Base-by-base conservation (phyloP, 2,888 invertebrate species). In the Chirona hameri region DNA sequence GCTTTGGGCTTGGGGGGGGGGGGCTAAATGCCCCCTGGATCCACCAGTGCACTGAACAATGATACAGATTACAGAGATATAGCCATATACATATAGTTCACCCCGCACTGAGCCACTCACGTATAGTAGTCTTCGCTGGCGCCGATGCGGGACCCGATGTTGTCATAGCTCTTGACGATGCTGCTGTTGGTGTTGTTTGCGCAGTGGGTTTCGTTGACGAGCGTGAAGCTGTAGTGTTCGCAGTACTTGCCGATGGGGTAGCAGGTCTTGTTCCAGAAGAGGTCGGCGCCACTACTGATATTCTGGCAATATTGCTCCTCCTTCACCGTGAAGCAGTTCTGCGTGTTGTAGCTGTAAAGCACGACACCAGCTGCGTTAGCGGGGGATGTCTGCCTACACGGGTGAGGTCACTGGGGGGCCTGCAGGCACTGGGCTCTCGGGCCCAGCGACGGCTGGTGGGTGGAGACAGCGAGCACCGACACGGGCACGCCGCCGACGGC, bases 251-350 rank as follows among this genome's bases (percentile, higher is more conserved):
- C 52, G 39, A 81, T 60, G 48, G 60, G 55, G 52, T 83, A 72
- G 82, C 85, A 85, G 48, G 83, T 83, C 39, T 81, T 83, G 83
- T 84, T 85, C 83, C 83, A 85, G 83, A 82, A 85, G 52, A 82
- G 76, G 31, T 82, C 69, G 29, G 72, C 81, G 80, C 65, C 31
- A 52, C 83, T 83, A 12, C 52, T 83, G 52, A 18, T 9, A 52
- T 80, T 80, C 27, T 27, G 80, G 15, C 85, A 85, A 10, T n/a
- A 18, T 31, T 60, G 39, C 39, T 81, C 83, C 27, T 65, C 84
- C 18, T 52, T 27, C 27, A 83, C 52, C 1, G 83, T 83, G 83
- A 80, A 85, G n/a, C 85, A 85, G 65, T 82, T 84, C 83, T 57
- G 5, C 15, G 80, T 80, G 52, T 80, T 80, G 29, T 76, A 76